Conservation (phyloP, 2,113 vertebrate species). For the Hippoglossus stenolepis region DNA sequence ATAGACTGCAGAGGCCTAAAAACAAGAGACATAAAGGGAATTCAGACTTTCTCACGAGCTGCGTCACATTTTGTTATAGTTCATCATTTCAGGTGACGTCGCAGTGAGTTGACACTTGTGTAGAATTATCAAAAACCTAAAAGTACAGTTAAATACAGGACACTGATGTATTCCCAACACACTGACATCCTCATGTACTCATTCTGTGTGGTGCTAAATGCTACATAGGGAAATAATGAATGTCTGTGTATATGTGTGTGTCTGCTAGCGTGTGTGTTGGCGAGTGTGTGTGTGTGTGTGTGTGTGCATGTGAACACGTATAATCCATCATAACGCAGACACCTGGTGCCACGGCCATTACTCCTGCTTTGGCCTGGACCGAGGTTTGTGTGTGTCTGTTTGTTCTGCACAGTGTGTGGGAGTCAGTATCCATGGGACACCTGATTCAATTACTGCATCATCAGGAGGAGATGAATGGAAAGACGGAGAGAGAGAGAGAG, state of each 20-base stretch:
- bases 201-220: background rate
- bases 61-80: no score
- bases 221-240: background rate
- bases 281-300: constrained; percentile 15
- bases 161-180: no score
- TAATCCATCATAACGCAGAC: constrained; percentile 64
- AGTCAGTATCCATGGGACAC: constrained; percentile 58
- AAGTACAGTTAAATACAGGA: no score
- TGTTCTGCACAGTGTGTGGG: constrained; percentile 2
- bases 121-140: no score
- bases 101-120: no score
- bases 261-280: constrained; percentile 8
- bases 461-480: constrained; percentile 52
- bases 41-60: no score
- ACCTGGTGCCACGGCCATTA: constrained; percentile 54
- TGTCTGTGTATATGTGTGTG: background rate
- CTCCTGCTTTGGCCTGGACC: constrained; percentile 33
- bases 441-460: constrained; percentile 69
- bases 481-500: background rate
- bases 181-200: background rate
- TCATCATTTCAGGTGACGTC: no score
- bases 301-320: constrained; percentile 4
- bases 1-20: no score
- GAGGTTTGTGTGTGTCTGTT: background rate
- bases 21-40: no score